Conservation (phyloP, 2,888 invertebrate genomes). For the Drosophila anceps region DNA sequence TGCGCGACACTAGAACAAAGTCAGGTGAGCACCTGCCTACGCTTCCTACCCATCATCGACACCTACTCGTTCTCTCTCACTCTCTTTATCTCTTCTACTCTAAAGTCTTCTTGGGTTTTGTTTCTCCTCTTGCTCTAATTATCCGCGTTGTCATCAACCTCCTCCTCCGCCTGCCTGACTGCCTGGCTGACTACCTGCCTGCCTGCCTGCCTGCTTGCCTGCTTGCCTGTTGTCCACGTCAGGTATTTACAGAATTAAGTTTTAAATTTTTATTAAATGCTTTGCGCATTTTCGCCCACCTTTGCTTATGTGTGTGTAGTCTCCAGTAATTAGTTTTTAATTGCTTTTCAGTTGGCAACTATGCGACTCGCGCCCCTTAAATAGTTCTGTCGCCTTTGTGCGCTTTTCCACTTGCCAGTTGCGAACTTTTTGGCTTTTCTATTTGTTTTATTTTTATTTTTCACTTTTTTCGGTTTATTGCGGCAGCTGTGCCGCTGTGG, state of each 20-base stretch:
- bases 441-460: conserved; percentile 19
- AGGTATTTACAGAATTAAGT: conserved; percentile 79
- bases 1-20: conserved; percentile 61
- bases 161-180: conserved; percentile 2
- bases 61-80: not conserved
- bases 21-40: conserved; percentile 35
- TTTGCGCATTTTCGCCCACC: conserved; percentile 62
- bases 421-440: conserved; percentile 36
- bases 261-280: conserved; percentile 80
- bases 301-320: conserved; percentile 20
- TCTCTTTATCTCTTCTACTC: not conserved
- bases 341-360: conserved; percentile 74
- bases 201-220: not conserved
- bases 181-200: not conserved
- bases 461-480: not conserved
- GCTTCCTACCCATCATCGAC: not conserved
- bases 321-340: conserved; percentile 79
- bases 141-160: conserved; percentile 68
- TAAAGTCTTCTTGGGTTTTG: conserved; percentile 30
- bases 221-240: conserved; percentile 28
- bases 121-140: conserved; percentile 70
- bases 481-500: conserved; percentile 36
- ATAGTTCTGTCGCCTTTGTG: conserved; percentile 64
- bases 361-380: conserved; percentile 49
- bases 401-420: conserved; percentile 35